Percentiles rank a stretch among this genome's conserved stretches.
Conservation (phyloP, 2,888 invertebrate genomes). For the Sarcophaga subvicina region DNA sequence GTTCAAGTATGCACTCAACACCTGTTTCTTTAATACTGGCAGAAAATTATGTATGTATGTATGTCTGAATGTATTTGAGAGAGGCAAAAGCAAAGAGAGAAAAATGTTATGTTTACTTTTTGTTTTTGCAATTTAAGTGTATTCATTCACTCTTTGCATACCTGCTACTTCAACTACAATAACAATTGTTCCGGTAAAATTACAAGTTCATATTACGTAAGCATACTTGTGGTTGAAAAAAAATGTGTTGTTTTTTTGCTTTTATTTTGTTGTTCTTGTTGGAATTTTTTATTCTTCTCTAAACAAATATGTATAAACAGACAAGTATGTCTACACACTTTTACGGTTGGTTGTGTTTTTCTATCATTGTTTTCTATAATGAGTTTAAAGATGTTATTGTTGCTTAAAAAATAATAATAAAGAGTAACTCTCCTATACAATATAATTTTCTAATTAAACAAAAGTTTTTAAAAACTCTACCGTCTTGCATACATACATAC, state of each 20-base stretch:
- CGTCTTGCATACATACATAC: background rate
- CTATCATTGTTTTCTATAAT: background rate
- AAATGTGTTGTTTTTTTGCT: conserved; percentile 2
- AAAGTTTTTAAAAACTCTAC: too few species aligned
- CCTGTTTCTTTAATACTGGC: conserved; percentile 56
- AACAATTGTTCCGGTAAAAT: conserved; percentile 28
- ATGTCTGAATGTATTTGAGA: too few species aligned
- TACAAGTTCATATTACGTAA: background rate
- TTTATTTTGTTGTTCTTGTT: background rate
- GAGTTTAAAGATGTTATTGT: background rate
- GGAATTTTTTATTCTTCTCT: background rate
- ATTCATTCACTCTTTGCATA: conserved; percentile 20
- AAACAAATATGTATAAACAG: background rate
- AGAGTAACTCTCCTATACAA: too few species aligned
- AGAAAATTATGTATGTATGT: too few species aligned
- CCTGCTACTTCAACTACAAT: conserved; percentile 1
- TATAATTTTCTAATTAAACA: too few species aligned
- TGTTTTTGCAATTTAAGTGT: conserved; percentile 29
- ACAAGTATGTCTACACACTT: background rate
- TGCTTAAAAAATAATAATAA: too few species aligned
- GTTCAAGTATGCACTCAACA: conserved; percentile 57
- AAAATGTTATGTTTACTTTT: conserved; percentile 3
- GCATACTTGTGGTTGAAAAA: conserved; percentile 33
- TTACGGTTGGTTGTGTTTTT: background rate
- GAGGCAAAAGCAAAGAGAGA: background rate